phyloP scores from a whole-genome alignment of 2,888 invertebrate species.

The Corbicula japonica region DNA sequence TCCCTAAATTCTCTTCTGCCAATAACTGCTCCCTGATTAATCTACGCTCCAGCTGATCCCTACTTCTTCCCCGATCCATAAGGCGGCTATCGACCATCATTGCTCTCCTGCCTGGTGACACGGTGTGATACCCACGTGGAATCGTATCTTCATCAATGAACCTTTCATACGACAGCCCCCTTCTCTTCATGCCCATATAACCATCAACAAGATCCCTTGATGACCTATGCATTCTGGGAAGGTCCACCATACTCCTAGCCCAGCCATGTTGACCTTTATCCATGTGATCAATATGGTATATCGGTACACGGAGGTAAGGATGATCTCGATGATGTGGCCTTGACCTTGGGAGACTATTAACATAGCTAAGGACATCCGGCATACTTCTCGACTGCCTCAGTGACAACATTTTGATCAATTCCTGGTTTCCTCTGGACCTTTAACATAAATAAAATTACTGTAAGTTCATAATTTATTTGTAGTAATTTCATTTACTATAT shows the following conservation, averaged over 20 bases:
- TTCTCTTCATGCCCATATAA: not conserved
- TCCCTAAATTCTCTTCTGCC: too few relatives aligned
- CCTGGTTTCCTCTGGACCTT: constrained; percentile 56
- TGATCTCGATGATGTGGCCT: constrained; percentile 3
- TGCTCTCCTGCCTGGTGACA: constrained; percentile 28
- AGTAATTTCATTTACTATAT: too few relatives aligned
- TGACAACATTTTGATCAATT: constrained; percentile 59
- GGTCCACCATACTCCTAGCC: constrained; percentile 60
- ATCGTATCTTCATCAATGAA: constrained; percentile 28
- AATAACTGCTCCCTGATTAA: constrained; percentile 8
- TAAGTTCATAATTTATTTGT: too few relatives aligned
- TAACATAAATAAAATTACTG: not conserved
- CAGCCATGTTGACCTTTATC: constrained; percentile 45
- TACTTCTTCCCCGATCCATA: constrained; percentile 8
- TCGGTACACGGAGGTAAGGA: constrained; percentile 48
- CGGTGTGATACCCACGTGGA: constrained; percentile 41
- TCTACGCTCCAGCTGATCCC: not conserved
- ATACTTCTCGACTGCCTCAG: constrained; percentile 51
- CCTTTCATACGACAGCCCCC: constrained; percentile 23
- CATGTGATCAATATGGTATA: constrained; percentile 61
- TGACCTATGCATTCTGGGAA: constrained; percentile 47
- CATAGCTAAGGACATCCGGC: constrained; percentile 62
- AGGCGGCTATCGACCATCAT: constrained; percentile 41
- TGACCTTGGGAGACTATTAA: constrained; percentile 58
- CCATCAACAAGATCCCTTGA: constrained; percentile 12